Percentiles rank a stretch among this genome's conserved stretches.
Conservation (phyloP, 2,797 vertebrate genomes). For the Xenentodon cancila region DNA sequence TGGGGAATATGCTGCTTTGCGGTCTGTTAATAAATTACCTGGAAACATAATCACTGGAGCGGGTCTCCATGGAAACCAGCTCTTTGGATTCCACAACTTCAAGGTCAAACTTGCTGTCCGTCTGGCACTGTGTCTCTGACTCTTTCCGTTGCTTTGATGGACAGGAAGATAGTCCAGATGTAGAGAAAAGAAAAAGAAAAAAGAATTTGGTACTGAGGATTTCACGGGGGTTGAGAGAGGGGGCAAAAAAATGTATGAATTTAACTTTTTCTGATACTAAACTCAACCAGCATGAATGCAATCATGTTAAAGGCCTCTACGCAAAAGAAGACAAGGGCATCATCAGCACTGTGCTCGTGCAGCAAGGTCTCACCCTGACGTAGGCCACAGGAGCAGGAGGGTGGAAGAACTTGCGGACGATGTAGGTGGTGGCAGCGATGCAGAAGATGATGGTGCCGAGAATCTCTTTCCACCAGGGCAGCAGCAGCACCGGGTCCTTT, state of each 20-base stretch:
- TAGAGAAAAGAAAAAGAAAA: background rate
- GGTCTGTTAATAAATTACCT: slow-evolving; percentile 74
- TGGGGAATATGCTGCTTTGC: background rate
- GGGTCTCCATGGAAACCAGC: slow-evolving; percentile 80
- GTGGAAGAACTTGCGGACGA: slow-evolving; percentile 96
- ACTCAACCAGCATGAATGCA: too few species aligned
- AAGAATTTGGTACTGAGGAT: background rate
- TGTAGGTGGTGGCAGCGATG: slow-evolving; percentile 92
- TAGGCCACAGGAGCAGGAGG: slow-evolving; percentile 83
- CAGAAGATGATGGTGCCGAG: slow-evolving; percentile 94
- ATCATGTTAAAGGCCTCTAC: too few species aligned
- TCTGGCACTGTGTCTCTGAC: slow-evolving; percentile 98
- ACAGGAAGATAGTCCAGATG: background rate
- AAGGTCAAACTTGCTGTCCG: slow-evolving; percentile 91
- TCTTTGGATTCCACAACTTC: slow-evolving; percentile 86
- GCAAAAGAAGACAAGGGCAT: too few species aligned
- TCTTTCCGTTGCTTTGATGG: slow-evolving; percentile 90
- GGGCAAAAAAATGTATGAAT: too few species aligned
- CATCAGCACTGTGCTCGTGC: too few species aligned
- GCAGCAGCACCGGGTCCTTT: slow-evolving; percentile 94
- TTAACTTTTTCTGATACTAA: too few species aligned
- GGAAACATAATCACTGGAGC: slow-evolving; percentile 91
- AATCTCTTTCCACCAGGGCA: slow-evolving; percentile 99
- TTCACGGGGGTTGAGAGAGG: background rate
- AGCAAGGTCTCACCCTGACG: slow-evolving; percentile 76